Percentiles rank a stretch among this genome's conserved stretches.
Evolutionary conservation across 2,797 vertebrate genomes (phyloP).

Genomic region (Phoebastria nigripes): DNA sequence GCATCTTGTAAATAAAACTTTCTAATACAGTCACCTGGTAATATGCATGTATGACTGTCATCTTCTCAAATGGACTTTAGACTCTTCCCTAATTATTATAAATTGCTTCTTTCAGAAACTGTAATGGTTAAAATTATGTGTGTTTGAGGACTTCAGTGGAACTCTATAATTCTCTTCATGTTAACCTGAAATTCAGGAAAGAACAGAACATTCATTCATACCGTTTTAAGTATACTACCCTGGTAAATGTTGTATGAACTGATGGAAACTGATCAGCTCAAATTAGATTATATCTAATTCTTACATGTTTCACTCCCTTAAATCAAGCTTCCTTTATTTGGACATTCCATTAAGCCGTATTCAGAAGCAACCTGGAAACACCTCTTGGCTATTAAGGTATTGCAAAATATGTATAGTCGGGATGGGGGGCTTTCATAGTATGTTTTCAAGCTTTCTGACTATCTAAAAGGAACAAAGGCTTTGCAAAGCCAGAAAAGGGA

Average conservation of each 20-base stretch:
- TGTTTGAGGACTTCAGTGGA: not conserved
- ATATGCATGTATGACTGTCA: not conserved
- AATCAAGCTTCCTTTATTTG: not conserved
- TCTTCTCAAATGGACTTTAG: not conserved
- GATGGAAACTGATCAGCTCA: not conserved
- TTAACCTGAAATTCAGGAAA: not conserved
- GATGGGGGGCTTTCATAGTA: accelerated
- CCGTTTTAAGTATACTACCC: not conserved
- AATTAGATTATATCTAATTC: not conserved
- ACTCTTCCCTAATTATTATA: not conserved
- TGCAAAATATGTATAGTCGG: not conserved
- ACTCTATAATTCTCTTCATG: not conserved
- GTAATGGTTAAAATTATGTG: not conserved
- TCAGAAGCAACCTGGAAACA: not conserved
- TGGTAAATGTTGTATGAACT: not conserved
- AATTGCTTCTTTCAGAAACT: not conserved
- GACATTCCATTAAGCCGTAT: not conserved
- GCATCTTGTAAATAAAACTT: not conserved
- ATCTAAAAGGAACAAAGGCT: not conserved
- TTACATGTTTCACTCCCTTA: not conserved
- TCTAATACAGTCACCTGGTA: not conserved
- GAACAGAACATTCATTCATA: not conserved
- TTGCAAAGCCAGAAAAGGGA: not conserved
- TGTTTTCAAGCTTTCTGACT: not conserved
- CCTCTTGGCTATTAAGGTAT: not conserved